Percentiles rank a stretch among this genome's conserved stretches.
phyloP scores from a whole-genome alignment of 2,113 vertebrate genomes.

The Paramormyrops kingsleyae region DNA sequence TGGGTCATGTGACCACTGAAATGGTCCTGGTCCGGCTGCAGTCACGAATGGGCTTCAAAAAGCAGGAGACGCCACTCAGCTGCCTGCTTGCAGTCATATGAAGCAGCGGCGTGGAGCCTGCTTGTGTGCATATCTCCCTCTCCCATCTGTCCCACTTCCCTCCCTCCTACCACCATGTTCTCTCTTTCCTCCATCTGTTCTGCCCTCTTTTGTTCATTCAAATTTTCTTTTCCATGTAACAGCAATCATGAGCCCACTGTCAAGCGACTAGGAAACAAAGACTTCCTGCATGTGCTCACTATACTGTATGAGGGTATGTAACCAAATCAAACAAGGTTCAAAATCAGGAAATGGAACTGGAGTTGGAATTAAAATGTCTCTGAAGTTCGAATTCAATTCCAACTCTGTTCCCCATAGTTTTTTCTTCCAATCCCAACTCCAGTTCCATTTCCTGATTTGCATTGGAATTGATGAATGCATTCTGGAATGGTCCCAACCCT shows the following conservation, averaged over 20 bases:
- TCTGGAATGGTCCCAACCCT: too few relatives aligned
- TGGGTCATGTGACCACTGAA: background rate
- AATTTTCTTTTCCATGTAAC: background rate
- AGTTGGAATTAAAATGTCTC: background rate
- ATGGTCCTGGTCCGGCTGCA: background rate
- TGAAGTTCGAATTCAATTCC: background rate
- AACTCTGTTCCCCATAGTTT: too few relatives aligned
- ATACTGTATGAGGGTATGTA: background rate
- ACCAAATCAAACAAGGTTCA: background rate
- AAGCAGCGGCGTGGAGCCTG: too few relatives aligned
- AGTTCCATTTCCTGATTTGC: too few relatives aligned
- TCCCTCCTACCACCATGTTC: background rate
- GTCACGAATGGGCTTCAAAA: too few relatives aligned
- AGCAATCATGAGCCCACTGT: background rate
- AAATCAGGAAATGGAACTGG: too few relatives aligned
- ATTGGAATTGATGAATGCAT: too few relatives aligned
- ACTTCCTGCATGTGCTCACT: background rate
- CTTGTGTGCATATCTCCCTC: background rate
- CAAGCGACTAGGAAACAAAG: background rate
- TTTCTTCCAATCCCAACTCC: too few relatives aligned
- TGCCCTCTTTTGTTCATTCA: background rate
- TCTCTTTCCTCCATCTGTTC: slow-evolving; percentile 9
- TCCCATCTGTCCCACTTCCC: background rate
- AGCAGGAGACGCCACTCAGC: background rate
- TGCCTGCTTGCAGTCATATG: background rate